phyloP scores from a whole-genome alignment of 64 coral and sea anemone genomes.

The Stichodactyla helianthus region DNA sequence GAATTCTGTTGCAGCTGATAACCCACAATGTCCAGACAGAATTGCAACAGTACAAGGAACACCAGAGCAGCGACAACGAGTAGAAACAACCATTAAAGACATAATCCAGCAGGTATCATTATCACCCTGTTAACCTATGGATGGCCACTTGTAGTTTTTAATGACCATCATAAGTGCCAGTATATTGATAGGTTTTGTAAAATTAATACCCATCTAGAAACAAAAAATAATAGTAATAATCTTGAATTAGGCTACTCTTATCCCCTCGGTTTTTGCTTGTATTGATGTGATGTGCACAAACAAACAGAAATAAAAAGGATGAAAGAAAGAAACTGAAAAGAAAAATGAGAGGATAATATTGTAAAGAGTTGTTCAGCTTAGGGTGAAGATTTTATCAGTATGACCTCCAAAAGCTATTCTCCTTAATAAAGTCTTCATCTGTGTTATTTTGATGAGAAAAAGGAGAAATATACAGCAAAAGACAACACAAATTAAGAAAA shows the following conservation, averaged over 20 bases:
- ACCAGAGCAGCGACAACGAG: slow-evolving; percentile 62
- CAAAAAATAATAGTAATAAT: not conserved
- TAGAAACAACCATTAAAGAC: slow-evolving; percentile 67
- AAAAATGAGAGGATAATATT: too few species aligned
- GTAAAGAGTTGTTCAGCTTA: too few species aligned
- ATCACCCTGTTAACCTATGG: not conserved
- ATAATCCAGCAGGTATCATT: slow-evolving; percentile 72
- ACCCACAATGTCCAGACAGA: slow-evolving; percentile 71
- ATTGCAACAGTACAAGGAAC: slow-evolving; percentile 89
- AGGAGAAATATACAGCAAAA: not conserved
- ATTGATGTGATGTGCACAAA: not conserved
- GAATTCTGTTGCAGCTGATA: slow-evolving; percentile 46
- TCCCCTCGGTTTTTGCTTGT: not conserved
- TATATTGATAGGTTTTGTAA: not conserved
- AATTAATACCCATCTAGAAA: not conserved
- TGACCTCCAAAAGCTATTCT: too few species aligned
- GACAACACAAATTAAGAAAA: not conserved
- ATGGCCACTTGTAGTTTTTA: too few species aligned
- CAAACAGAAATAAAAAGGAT: not conserved
- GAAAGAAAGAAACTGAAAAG: too few species aligned
- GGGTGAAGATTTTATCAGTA: too few species aligned
- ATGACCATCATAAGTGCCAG: not conserved
- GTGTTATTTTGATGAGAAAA: too few species aligned
- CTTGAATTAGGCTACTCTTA: not conserved
- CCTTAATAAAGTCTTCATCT: too few species aligned